Evolutionary conservation across 2,113 vertebrate genomes (phyloP).

Genomic region (Saccopteryx bilineata): DNA sequence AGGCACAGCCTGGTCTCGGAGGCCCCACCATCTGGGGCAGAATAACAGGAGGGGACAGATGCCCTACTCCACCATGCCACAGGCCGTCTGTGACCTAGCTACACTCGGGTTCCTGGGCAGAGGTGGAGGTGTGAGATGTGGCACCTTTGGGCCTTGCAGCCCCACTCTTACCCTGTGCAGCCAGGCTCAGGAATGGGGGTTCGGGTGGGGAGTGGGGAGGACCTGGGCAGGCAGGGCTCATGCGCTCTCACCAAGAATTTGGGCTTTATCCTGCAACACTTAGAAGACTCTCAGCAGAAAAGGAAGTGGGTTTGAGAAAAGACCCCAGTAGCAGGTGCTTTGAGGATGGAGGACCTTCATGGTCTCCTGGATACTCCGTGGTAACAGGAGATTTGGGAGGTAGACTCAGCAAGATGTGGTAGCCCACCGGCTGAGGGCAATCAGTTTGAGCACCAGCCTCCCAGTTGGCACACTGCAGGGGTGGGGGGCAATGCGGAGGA

Average conservation of each 20-base stretch:
- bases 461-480: background rate
- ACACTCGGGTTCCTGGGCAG: rapidly evolving
- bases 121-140: background rate
- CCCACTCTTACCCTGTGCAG: background rate
- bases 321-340: background rate
- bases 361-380: background rate
- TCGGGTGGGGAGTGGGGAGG: background rate
- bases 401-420: background rate
- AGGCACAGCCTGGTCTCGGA: background rate
- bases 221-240: background rate
- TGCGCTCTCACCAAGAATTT: background rate
- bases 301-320: background rate
- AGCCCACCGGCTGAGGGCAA: background rate
- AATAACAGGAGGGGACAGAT: background rate
- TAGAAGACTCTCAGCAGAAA: background rate
- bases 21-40: too few relatives aligned
- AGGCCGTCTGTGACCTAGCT: background rate
- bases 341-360: background rate
- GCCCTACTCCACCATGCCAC: background rate
- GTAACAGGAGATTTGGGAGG: background rate
- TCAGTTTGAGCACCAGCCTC: background rate
- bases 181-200: background rate
- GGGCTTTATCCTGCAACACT: background rate
- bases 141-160: background rate
- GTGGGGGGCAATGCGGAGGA: background rate